Evolutionary conservation across 1,140 invertebrate genomes (phyloP).

Genomic region (Hyposmocoma kahamanoa): DNA sequence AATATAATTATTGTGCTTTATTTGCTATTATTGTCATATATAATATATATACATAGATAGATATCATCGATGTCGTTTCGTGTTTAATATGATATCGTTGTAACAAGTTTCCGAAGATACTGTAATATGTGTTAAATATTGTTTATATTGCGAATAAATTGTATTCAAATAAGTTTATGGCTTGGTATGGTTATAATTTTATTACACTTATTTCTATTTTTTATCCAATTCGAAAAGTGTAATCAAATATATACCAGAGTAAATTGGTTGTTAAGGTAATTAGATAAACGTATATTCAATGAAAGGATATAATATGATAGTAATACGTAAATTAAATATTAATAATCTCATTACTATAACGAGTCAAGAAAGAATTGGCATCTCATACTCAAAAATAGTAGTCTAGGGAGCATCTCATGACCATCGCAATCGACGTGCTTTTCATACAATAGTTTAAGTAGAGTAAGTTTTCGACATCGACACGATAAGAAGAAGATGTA

Average conservation of each 20-base stretch:
- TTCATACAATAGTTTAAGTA: too few species aligned
- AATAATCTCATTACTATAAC: conserved; percentile 20
- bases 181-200: background rate
- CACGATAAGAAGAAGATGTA: too few species aligned
- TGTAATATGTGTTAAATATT: conserved; percentile 3
- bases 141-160: background rate
- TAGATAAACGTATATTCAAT: conserved; percentile 33
- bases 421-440: too few species aligned
- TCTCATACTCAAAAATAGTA: background rate
- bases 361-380: too few species aligned
- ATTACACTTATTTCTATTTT: conserved; percentile 20
- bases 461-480: too few species aligned
- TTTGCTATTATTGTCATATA: conserved; percentile 20
- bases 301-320: conserved; percentile 11
- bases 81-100: conserved; percentile 6
- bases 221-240: conserved; percentile 13
- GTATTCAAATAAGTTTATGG: background rate
- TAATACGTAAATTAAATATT: conserved; percentile 22
- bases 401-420: conserved; percentile 31
- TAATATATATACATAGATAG: background rate
- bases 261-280: conserved; percentile 41
- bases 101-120: too few species aligned
- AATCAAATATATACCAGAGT: conserved; percentile 24
- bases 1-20: conserved; percentile 26
- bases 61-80: conserved; percentile 34